Base-by-base conservation (phyloP, 2,888 invertebrate genomes). In the Clanis bilineata region DNA sequence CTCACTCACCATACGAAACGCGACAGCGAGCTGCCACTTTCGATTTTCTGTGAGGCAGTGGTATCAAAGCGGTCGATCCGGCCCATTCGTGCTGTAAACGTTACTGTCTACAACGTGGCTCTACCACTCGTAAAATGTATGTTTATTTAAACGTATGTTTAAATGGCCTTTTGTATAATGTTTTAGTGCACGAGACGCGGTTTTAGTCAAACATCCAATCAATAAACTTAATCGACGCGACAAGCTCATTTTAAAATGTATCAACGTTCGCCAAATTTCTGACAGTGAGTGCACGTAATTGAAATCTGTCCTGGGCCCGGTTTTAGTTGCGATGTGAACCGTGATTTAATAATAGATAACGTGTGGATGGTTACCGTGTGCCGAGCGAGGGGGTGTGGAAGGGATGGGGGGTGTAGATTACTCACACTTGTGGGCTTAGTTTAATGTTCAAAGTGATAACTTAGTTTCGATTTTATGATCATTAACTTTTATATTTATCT, bases 301-400 rank as follows among this genome's bases (percentile, higher is more conserved):
- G 85, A 86, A 86, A 83, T 81, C 77, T 80, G 82, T 77, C 75
- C 74, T 69, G 61, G 60, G 64, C 62, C 57, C 57, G 62, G 66
- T 56, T 70, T 70, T 71, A 61, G 64, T 65, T 65, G 56, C 56
- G 44, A 44, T 65, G 56, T 59, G 44, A 44, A 44, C 56, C 38
- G 66, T 73, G 83, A 82, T 84, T 82, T 80, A 80, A 82, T 80
- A 81, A 77, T 73, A 82, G 83, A 83, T 83, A 82, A 80, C 60
- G 74, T 67, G 72, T 69, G 70, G 79, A 81, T 68, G 73, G 73
- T 36, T n/a, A 47, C 25, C 12, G 58, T 39, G 58, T 39, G 58
- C 28, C 39, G 58, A 25, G 21, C 4, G 39, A 21, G 47, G 25
- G 39, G 21, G 38, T 10, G 23, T 1, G n/a, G 2, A 1, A 5